A percentile compares a stretch with the other conserved stretches of the same genome.
These are phyloP conservation scores for Amblyjoppa fuscipennis DNA, from an alignment of 2,888 invertebrate species.

Conservation along the genomic window DNA sequence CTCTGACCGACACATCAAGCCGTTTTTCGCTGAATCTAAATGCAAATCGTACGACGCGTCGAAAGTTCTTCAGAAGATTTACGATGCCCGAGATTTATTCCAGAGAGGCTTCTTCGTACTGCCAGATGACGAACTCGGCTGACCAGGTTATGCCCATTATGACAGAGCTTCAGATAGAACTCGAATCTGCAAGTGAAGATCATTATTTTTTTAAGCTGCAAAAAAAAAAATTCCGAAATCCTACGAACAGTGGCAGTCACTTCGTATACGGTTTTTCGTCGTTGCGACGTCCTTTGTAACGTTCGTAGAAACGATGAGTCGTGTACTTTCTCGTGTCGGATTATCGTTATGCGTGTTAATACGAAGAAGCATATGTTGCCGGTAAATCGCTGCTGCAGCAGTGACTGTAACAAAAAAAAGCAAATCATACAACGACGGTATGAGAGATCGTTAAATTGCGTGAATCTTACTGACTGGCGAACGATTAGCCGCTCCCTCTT, in stretches of 20 bases:
- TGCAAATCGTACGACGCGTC: not conserved
- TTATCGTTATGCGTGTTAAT: constrained; percentile 89
- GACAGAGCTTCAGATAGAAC: constrained; percentile 92
- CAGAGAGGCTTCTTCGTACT: constrained; percentile 84
- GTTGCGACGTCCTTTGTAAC: constrained; percentile 87
- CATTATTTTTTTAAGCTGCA: not conserved
- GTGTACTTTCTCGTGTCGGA: constrained; percentile 89
- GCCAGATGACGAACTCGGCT: constrained; percentile 91
- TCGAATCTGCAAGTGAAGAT: constrained; percentile 88
- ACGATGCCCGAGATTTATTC: constrained; percentile 86
- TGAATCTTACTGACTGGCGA: constrained; percentile 85
- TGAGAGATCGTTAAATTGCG: not conserved
- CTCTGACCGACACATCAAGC: not conserved
- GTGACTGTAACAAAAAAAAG: constrained; percentile 84
- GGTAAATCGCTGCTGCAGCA: constrained; percentile 87
- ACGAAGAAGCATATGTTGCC: constrained; percentile 89
- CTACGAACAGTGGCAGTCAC: too few relatives aligned
- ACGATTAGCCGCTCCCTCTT: constrained; percentile 87
- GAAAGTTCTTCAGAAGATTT: constrained; percentile 87
- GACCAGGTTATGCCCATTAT: constrained; percentile 96
- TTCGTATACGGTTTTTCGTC: too few relatives aligned
- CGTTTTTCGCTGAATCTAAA: not conserved
- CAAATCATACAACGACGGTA: constrained; percentile 1
- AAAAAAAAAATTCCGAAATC: too few relatives aligned
- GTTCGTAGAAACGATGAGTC: constrained; percentile 87